phyloP scores from a whole-genome alignment of 2,113 vertebrate species.

The Pogona vitticeps region DNA sequence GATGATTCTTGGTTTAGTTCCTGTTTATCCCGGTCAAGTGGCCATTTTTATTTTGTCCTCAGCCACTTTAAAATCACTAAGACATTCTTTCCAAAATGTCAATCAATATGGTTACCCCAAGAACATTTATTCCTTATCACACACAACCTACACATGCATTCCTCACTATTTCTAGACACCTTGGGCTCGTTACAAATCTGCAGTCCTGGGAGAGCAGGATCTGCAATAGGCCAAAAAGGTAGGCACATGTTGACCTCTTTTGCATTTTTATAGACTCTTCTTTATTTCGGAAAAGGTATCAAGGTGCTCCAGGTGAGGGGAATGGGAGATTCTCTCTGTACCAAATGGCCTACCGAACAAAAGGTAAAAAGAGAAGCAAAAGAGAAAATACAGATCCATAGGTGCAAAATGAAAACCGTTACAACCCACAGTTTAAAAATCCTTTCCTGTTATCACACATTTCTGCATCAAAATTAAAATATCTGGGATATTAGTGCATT shows the following conservation, averaged over 20 bases:
- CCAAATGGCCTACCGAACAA: too few species aligned
- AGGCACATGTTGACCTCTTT: too few species aligned
- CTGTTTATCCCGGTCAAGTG: neutral
- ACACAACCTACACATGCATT: neutral
- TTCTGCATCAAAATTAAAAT: neutral
- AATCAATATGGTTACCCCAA: neutral
- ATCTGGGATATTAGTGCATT: neutral
- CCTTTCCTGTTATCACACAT: too few species aligned
- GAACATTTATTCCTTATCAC: neutral
- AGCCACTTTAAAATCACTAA: neutral
- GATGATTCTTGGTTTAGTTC: neutral
- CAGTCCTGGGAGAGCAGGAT: neutral
- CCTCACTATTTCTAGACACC: neutral
- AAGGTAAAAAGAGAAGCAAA: neutral
- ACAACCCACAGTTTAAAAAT: too few species aligned
- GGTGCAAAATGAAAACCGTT: too few species aligned
- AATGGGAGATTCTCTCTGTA: too few species aligned
- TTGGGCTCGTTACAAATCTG: neutral
- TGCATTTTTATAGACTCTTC: neutral
- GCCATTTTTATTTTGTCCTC: neutral
- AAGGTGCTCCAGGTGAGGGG: neutral
- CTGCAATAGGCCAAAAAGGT: neutral
- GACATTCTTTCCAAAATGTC: neutral
- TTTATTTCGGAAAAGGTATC: neutral
- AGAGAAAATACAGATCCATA: neutral